These are phyloP conservation scores for Engystomops pustulosus DNA, from an alignment of 2,113 vertebrate genomes.

Conservation along the genomic window DNA sequence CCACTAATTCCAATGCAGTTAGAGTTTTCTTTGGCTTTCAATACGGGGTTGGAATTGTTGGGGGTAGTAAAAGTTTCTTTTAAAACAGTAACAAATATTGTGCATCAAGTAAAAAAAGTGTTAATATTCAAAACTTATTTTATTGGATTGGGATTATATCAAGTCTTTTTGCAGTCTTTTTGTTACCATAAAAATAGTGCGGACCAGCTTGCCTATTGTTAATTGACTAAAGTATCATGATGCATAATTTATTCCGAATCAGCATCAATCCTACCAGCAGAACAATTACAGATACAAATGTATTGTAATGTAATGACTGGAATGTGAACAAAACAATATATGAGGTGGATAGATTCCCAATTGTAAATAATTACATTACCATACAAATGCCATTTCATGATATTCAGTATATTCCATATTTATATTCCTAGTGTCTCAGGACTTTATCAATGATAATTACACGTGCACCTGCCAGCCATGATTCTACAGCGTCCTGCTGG, in stretches of 20 bases:
- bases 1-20: too few species aligned
- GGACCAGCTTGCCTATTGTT: neutral
- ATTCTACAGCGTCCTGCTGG: neutral
- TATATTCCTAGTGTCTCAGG: neutral
- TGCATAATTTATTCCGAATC: neutral
- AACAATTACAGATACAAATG: constrained; percentile 24
- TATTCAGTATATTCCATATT: neutral
- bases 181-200: neutral
- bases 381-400: constrained; percentile 14
- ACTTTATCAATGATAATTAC: neutral
- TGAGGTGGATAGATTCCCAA: neutral
- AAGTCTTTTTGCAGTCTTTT: neutral
- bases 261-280: neutral
- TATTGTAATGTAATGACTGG: neutral
- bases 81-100: too few species aligned
- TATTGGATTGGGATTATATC: neutral
- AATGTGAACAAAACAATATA: constrained; percentile 7
- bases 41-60: too few species aligned
- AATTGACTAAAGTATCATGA: constrained; percentile 20
- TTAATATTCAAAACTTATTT: neutral
- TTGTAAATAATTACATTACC: constrained; percentile 22
- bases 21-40: too few species aligned
- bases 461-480: neutral
- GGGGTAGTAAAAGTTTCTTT: too few species aligned
- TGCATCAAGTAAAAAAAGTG: neutral